Evolutionary conservation across 2,113 vertebrate genomes (phyloP).

Genomic region (Oryzias javanicus): DNA sequence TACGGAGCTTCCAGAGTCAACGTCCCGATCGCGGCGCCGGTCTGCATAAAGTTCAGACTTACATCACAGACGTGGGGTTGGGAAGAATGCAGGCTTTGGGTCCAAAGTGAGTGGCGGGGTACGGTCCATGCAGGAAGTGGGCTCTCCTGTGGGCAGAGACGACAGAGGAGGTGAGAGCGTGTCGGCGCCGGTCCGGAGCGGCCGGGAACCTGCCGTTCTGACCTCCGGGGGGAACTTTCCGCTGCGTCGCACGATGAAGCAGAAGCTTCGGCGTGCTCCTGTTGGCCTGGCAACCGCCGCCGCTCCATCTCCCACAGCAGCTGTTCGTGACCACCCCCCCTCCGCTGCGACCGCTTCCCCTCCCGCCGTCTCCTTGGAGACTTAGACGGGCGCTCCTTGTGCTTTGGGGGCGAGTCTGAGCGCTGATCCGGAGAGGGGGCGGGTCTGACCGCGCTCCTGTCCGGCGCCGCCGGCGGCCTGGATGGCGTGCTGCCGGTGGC

Average conservation of each 20-base stretch:
- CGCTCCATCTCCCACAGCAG: conserved; percentile 57
- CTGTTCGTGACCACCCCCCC: conserved; percentile 66
- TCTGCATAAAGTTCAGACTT: conserved; percentile 52
- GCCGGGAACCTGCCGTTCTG: conserved; percentile 57
- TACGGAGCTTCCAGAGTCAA: conserved; percentile 51
- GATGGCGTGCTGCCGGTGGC: conserved; percentile 36
- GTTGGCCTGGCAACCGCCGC: conserved; percentile 74
- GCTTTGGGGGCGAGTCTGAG: conserved; percentile 49
- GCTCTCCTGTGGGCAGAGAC: conserved; percentile 68
- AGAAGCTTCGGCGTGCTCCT: conserved; percentile 64
- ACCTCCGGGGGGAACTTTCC: conserved; percentile 76
- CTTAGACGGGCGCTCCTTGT: conserved; percentile 56
- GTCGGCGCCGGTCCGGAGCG: conserved; percentile 31
- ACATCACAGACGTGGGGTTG: conserved; percentile 83
- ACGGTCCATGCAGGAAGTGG: conserved; percentile 83
- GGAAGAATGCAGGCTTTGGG: conserved; percentile 84
- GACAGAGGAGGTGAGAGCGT: conserved; percentile 32
- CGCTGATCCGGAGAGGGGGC: conserved; percentile 27
- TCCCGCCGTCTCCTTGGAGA: conserved; percentile 75
- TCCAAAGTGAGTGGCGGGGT: conserved; percentile 82
- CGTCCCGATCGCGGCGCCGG: conserved; percentile 12
- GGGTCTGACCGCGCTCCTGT: conserved; percentile 20
- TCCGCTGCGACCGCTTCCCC: conserved; percentile 63
- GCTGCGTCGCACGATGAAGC: conserved; percentile 59
- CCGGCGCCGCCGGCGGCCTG: conserved; percentile 8